A percentile compares a stretch with the other conserved stretches of the same genome.
Conservation (phyloP, 2,797 vertebrate genomes). For the Alosa sapidissima region DNA sequence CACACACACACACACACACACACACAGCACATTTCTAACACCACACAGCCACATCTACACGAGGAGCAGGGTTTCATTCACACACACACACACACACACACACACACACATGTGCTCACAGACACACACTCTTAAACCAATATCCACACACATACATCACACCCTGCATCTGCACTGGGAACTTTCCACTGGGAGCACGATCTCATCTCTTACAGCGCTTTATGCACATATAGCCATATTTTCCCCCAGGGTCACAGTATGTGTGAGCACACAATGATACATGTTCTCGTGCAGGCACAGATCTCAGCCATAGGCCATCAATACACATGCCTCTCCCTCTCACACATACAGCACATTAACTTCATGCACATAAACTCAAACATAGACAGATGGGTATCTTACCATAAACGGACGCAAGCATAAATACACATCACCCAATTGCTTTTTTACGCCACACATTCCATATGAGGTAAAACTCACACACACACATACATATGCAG, state of each 20-base stretch:
- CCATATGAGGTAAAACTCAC: not conserved
- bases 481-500: not conserved
- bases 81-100: not conserved
- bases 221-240: not conserved
- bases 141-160: slow-evolving; percentile 21
- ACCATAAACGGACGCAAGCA: not conserved
- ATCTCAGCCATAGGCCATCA: not conserved
- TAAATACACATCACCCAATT: slow-evolving; percentile 6
- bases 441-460: slow-evolving; percentile 14
- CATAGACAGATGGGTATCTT: not conserved
- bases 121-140: not conserved
- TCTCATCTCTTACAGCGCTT: slow-evolving; percentile 8
- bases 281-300: not conserved
- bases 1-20: not conserved
- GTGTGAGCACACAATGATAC: not conserved
- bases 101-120: not conserved
- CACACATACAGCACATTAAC: not conserved
- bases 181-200: slow-evolving; percentile 8
- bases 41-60: not conserved
- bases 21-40: not conserved
- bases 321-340: not conserved
- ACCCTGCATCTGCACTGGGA: not conserved
- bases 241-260: not conserved
- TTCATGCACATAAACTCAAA: slow-evolving; percentile 17
- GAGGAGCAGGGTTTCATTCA: not conserved